Evolutionary conservation across 2,888 invertebrate species (phyloP).

Genomic region (Azorinus chamasolen): DNA sequence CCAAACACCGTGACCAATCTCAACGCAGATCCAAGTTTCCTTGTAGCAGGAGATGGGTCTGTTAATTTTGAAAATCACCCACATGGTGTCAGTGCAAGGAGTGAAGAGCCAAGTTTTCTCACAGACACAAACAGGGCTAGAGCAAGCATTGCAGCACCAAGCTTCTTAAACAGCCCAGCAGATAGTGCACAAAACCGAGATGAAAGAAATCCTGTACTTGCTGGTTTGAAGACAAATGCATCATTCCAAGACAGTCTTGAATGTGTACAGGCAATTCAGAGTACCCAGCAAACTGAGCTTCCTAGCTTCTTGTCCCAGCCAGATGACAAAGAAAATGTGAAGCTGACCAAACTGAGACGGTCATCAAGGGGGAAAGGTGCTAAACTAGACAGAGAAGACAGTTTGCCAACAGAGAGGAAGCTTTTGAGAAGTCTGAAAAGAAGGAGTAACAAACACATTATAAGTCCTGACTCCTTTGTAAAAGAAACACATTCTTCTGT

Average conservation of each 20-base stretch:
- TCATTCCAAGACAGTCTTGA: slow-evolving; percentile 54
- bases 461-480: slow-evolving; percentile 76
- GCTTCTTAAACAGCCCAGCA: background rate
- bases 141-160: background rate
- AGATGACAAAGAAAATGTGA: background rate
- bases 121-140: background rate
- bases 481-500: slow-evolving; percentile 61
- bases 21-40: slow-evolving; percentile 41
- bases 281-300: slow-evolving; percentile 17
- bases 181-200: background rate
- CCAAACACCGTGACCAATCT: background rate
- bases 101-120: slow-evolving; percentile 32
- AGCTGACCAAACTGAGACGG: background rate
- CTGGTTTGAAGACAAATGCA: slow-evolving; percentile 20
- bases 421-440: slow-evolving; percentile 42
- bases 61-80: too few relatives aligned
- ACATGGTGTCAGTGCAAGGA: background rate
- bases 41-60: slow-evolving; percentile 4
- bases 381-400: slow-evolving; percentile 14
- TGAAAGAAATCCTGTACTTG: slow-evolving; percentile 1
- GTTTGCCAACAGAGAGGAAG: slow-evolving; percentile 33
- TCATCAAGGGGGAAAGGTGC: slow-evolving; percentile 27
- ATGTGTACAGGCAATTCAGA: background rate
- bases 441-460: slow-evolving; percentile 30
- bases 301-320: slow-evolving; percentile 50